These are phyloP conservation scores for Cryptus viduatorius DNA, from an alignment of 2,888 invertebrate species.

Conservation along the genomic window DNA sequence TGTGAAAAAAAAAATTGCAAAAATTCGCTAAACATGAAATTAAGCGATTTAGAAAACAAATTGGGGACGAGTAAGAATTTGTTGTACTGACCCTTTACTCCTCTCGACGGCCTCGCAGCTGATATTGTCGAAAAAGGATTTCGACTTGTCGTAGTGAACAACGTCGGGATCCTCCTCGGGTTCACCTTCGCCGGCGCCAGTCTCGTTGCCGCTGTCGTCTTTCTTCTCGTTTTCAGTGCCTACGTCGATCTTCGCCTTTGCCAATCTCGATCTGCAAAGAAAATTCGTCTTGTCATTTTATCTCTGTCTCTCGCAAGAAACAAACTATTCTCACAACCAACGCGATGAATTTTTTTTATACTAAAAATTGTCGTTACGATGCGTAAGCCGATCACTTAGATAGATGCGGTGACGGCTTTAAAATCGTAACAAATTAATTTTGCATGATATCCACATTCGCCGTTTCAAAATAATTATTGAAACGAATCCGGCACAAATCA, in stretches of 20 bases:
- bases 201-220: slow-evolving; percentile 96
- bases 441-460: slow-evolving; percentile 81
- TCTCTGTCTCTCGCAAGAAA: no score
- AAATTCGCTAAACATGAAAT: neutral
- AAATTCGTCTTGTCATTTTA: neutral
- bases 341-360: neutral
- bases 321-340: neutral
- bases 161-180: slow-evolving; percentile 89
- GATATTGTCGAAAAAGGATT: slow-evolving; percentile 99
- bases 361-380: slow-evolving; percentile 73
- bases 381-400: slow-evolving; percentile 75
- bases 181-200: slow-evolving; percentile 93
- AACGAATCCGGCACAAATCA: slow-evolving; percentile 80
- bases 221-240: slow-evolving; percentile 90
- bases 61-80: slow-evolving; percentile 16
- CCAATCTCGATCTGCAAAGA: slow-evolving; percentile 89
- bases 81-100: slow-evolving; percentile 87
- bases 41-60: neutral
- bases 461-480: slow-evolving; percentile 75
- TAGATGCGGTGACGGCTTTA: slow-evolving; percentile 66
- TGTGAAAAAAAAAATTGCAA: neutral
- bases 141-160: slow-evolving; percentile 96
- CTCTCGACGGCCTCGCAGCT: slow-evolving; percentile 99
- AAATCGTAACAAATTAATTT: slow-evolving; percentile 76
- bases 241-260: slow-evolving; percentile 92